A percentile compares a stretch with the other conserved stretches of the same genome.
Evolutionary conservation across 2,888 invertebrate species (phyloP).

Genomic region (Pammene fasciana): DNA sequence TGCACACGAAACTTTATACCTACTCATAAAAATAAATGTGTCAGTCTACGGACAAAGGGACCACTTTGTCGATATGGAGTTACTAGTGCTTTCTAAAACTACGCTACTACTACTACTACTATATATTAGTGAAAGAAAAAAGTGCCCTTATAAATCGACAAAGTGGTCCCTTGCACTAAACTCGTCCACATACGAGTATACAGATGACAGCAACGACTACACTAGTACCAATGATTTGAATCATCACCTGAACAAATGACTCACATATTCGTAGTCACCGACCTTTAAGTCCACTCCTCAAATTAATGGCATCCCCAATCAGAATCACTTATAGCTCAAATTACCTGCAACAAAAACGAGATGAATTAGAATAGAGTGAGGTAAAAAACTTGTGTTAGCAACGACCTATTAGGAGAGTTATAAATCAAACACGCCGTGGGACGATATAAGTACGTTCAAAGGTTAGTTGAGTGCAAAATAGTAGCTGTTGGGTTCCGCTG

Average conservation of each 20-base stretch:
- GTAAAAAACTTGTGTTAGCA: slow-evolving; percentile 23
- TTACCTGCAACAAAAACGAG: slow-evolving; percentile 41
- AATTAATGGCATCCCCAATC: slow-evolving; percentile 22
- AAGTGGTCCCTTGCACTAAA: too few species aligned
- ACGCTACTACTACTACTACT: too few species aligned
- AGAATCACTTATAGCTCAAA: slow-evolving; percentile 22
- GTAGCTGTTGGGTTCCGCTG: slow-evolving; percentile 20
- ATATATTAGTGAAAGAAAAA: too few species aligned
- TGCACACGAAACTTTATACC: too few species aligned
- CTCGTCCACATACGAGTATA: too few species aligned
- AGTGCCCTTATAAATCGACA: too few species aligned
- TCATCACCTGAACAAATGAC: slow-evolving; percentile 20
- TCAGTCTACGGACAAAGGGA: too few species aligned
- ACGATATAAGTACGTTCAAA: slow-evolving; percentile 15
- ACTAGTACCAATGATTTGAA: slow-evolving; percentile 2
- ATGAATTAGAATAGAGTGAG: slow-evolving; percentile 23
- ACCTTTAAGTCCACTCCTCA: slow-evolving; percentile 19
- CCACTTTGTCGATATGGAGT: too few species aligned
- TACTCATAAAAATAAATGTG: too few species aligned
- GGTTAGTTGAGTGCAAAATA: slow-evolving; percentile 20
- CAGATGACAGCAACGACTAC: background rate
- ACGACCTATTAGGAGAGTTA: slow-evolving; percentile 22
- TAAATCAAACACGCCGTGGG: slow-evolving; percentile 39
- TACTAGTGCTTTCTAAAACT: too few species aligned
- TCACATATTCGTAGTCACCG: slow-evolving; percentile 8